A percentile compares a stretch with the other conserved stretches of the same genome.
Conservation (phyloP, 2,797 vertebrate genomes). For the Ctenosaura bakeri region DNA sequence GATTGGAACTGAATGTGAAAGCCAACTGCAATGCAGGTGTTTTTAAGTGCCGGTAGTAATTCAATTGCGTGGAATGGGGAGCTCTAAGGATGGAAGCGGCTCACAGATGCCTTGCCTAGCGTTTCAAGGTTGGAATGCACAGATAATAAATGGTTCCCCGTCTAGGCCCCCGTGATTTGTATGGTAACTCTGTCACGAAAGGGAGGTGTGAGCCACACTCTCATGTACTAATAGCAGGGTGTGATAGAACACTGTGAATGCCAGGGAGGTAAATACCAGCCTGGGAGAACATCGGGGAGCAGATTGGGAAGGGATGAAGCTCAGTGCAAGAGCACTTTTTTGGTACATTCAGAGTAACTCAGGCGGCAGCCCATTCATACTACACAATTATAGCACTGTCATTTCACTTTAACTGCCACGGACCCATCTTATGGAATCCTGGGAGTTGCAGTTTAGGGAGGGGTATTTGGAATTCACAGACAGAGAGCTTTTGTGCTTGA, state of each 20-base stretch:
- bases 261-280: conserved; percentile 25
- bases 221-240: fast-evolving
- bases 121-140: background rate
- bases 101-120: background rate
- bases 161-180: background rate
- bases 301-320: background rate
- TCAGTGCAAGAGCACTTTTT: background rate
- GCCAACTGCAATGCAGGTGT: conserved; percentile 80
- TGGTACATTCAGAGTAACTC: no score
- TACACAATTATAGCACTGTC: no score
- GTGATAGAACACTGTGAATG: background rate
- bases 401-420: no score
- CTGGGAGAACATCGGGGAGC: background rate
- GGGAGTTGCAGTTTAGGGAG: no score
- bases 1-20: conserved; percentile 73
- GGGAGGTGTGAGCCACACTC: background rate
- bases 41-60: conserved; percentile 67
- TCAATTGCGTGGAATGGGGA: conserved; percentile 47
- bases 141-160: background rate
- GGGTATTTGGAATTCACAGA: no score
- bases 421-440: no score
- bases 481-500: no score
- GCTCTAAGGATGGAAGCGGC: conserved; percentile 36
- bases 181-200: background rate
- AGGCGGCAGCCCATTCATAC: no score